phyloP scores from a whole-genome alignment of 2,113 vertebrate genomes.

The Forbesichthys agassizii region DNA sequence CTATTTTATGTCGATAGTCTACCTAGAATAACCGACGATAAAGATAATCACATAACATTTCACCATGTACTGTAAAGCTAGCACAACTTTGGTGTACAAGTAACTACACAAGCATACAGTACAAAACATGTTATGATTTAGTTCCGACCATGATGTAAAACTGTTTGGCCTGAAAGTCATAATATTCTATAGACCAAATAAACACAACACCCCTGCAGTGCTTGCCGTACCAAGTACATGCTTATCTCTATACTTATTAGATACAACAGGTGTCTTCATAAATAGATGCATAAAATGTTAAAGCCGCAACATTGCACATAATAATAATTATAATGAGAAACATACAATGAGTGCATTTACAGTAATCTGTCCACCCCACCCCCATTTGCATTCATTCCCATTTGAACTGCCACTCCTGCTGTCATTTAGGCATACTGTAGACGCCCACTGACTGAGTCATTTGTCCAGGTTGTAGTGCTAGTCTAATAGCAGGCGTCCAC shows the following conservation, averaged over 20 bases:
- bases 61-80: slow-evolving; percentile 69
- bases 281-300: slow-evolving; percentile 99
- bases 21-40: slow-evolving; percentile 52
- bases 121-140: slow-evolving; percentile 60
- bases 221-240: slow-evolving; percentile 88
- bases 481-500: slow-evolving; percentile 70
- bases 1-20: slow-evolving; percentile 46
- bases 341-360: slow-evolving; percentile 93
- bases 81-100: slow-evolving; percentile 77
- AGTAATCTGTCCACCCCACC: slow-evolving; percentile 75
- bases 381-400: slow-evolving; percentile 66
- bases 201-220: slow-evolving; percentile 88
- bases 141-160: slow-evolving; percentile 58
- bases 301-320: slow-evolving; percentile 99
- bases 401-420: slow-evolving; percentile 52
- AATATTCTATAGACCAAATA: slow-evolving; percentile 74
- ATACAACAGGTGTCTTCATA: slow-evolving; percentile 98
- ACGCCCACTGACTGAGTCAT: slow-evolving; percentile 45
- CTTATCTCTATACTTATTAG: slow-evolving; percentile 97
- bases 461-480: slow-evolving; percentile 34
- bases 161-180: slow-evolving; percentile 78
- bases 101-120: slow-evolving; percentile 60
- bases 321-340: slow-evolving; percentile 86
- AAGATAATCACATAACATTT: slow-evolving; percentile 36
- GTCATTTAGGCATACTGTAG: slow-evolving; percentile 46